Conservation (phyloP, 2,113 vertebrate species). For the Oophaga pumilio region DNA sequence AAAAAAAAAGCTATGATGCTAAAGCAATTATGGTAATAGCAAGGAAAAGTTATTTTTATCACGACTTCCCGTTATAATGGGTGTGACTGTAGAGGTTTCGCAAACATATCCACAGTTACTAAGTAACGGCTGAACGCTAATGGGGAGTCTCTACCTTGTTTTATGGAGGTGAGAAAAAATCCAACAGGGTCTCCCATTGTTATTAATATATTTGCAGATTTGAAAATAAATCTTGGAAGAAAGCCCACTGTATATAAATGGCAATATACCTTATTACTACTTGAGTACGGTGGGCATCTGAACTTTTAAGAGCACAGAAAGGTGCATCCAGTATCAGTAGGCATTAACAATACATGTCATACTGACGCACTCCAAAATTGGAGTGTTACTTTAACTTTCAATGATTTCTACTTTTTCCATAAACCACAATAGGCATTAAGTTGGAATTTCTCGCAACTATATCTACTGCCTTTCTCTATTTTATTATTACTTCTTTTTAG, state of each 20-base stretch:
- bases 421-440: no score
- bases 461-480: no score
- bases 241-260: background rate
- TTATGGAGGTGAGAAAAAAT: background rate
- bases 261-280: background rate
- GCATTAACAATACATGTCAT: no score
- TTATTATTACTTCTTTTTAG: no score
- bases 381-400: no score
- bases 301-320: no score
- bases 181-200: background rate
- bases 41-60: conserved; percentile 30
- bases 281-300: no score
- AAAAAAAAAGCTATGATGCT: background rate
- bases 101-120: background rate
- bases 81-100: conserved; percentile 25
- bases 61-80: conserved; percentile 1
- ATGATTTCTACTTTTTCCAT: no score
- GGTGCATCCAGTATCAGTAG: no score
- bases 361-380: no score
- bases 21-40: conserved; percentile 10
- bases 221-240: background rate
- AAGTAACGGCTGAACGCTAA: conserved; percentile 6
- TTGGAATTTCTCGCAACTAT: no score
- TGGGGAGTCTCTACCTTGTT: background rate
- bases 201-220: background rate